Evolutionary conservation across 2,113 vertebrate species (phyloP).

Genomic region (Salminus brasiliensis): DNA sequence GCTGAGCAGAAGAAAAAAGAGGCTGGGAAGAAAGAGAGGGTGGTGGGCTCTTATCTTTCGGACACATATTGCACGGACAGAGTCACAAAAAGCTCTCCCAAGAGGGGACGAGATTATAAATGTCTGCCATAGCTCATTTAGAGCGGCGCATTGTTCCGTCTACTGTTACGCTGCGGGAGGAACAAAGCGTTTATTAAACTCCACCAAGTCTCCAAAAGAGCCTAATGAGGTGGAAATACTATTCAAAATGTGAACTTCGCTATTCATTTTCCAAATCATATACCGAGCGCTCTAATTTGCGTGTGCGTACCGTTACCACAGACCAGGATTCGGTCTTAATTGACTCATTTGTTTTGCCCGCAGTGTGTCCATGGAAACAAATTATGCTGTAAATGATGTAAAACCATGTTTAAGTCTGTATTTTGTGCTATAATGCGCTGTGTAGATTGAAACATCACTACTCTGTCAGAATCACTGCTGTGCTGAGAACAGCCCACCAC

Average conservation of each 20-base stretch:
- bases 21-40: neutral
- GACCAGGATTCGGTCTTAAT: conserved; percentile 22
- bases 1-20: conserved; percentile 5
- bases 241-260: conserved; percentile 26
- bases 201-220: conserved; percentile 33
- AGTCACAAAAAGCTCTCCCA: neutral
- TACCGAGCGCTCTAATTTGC: conserved; percentile 23
- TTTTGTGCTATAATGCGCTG: neutral
- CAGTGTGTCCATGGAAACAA: conserved; percentile 1
- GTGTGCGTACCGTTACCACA: conserved; percentile 12
- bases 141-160: conserved; percentile 1
- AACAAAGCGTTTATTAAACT: conserved; percentile 26
- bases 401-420: neutral
- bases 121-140: conserved; percentile 34
- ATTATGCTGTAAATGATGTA: neutral
- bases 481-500: too few species aligned
- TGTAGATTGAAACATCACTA: neutral
- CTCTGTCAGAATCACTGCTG: neutral
- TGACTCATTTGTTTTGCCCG: conserved; percentile 18
- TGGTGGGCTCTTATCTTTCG: conserved; percentile 7
- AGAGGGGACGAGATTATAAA: conserved; percentile 22
- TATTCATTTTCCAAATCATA: conserved; percentile 17
- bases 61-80: conserved; percentile 26
- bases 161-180: conserved; percentile 16
- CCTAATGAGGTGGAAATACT: conserved; percentile 36